Evolutionary conservation across 2,113 vertebrate species (phyloP), one percentile per base, ranked within the genome.

Genomic region (Burhinus oedicnemus): DNA sequence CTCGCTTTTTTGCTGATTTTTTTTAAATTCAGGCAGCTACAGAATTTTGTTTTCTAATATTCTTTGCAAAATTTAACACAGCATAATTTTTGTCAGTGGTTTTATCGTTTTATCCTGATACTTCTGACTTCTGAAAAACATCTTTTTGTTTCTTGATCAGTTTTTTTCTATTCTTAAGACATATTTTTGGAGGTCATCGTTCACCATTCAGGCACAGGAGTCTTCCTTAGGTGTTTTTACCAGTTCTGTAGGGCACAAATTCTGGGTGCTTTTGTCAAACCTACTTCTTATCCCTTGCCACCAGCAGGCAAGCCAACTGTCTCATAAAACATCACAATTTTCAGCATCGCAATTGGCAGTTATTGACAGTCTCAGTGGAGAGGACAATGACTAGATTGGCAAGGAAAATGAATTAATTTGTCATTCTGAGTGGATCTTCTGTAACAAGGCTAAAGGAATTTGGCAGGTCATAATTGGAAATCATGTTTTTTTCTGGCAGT

Each of bases 361-460:
- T 92, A 96, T 89, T 83, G 96, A 72, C 91, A 93, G 85, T 92
- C 95, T 96, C 92, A 78, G 69, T 74, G 79, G 94, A 94, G 79
- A 91, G 14, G 29, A 87, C 79, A 97, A 76, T 90, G 91, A 89
- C 82, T 92, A 77, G 66, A 97, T 90, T 96, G 95, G 94, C 96
- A 95, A 92, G 36, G 61, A 94, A 96, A 95, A 91, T 75, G 82
- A 95, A 95, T 93, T 96, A 95, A 94, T 93, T 97, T 96, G 91
- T 95, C 82, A 91, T 83, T 95, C 62, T 76, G 83, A 91, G 89
- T 90, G 45, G 91, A 89, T 93, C 72, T 93, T 87, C 89, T 85
- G 72, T 83, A 94, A 90, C 58, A 89, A 91, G 89, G 84, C 80
- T 96, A 91, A 95, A 82, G 68, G 89, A 97, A 78, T 91, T 90